Evolutionary conservation across 2,797 vertebrate species (phyloP), one percentile per base, ranked within the genome.

Genomic region (Takifugu rubripes): DNA sequence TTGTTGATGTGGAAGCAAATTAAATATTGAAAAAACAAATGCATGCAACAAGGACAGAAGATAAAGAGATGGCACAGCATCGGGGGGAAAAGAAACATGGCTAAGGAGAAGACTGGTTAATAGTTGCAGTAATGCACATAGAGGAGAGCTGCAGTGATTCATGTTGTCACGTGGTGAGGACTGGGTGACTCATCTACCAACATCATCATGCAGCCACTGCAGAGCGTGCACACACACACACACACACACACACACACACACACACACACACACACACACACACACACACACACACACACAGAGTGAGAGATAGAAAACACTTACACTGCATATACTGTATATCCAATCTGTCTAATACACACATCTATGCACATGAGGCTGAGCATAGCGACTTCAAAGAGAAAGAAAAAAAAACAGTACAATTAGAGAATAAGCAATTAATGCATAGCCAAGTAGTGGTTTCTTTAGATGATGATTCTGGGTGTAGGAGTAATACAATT

Each of bases 171-270:
- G 83, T 89, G 88, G 77, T 77, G 68, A 69, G 80, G 73, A 74
- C 78, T 66, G 72, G 78, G 81, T 92, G 91, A 92, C 77, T 92
- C 91, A 92, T 90, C 81, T 85, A 77, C 73, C 83, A 79, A 65
- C 82, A 85, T 72, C 75, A 81, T 78, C 68, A 70, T 72, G 65
- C 79, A 76, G 83, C 72, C 72, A 79, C 89, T 86, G 89, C 90
- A 90, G 84, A 88, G 79, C 62, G 47, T 47, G 46, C 57, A 66
- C 43, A 64, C 70, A 66, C 17, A 61, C n/a, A 49, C 16, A 59
- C 59, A 52, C 48, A 57, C 42, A 47, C 26, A 31, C 26, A 43
- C 12, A 43, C 42, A 43, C 12, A 43, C 42, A 55, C 47, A 45
- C 56, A 70, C 12, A 47, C 7, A 11, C 9, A 49, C 47, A 49